Evolutionary conservation across 2,113 vertebrate species (phyloP).

Genomic region (Campylorhamphus procurvoides): DNA sequence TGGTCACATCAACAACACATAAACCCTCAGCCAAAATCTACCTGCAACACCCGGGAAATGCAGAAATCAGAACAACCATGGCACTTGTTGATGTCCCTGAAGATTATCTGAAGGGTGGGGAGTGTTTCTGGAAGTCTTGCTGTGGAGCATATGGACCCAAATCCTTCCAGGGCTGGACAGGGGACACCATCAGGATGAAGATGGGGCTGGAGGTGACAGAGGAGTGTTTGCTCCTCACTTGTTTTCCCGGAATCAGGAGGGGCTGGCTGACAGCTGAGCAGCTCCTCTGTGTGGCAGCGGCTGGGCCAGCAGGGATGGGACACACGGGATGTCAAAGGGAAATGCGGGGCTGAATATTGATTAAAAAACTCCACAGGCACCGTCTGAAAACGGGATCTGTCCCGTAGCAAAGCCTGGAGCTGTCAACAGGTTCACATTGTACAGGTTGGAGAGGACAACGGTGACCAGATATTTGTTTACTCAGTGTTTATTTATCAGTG

Average conservation of each 20-base stretch:
- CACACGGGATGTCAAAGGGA: accelerated
- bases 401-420: accelerated
- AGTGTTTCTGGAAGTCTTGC: neutral
- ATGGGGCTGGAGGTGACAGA: neutral
- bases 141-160: neutral
- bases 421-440: accelerated
- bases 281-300: neutral
- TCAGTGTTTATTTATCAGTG: neutral
- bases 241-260: neutral
- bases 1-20: accelerated
- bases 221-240: neutral
- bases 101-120: neutral
- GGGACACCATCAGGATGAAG: neutral
- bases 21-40: neutral
- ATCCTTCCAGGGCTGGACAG: neutral
- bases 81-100: neutral
- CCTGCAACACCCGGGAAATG: neutral
- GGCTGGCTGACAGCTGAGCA: neutral
- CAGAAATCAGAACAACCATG: neutral
- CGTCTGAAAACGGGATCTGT: accelerated
- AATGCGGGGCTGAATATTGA: accelerated
- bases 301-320: neutral
- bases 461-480: neutral
- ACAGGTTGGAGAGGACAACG: accelerated
- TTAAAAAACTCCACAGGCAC: no score